These are phyloP conservation scores for Notothenia rossii DNA, from an alignment of 2,113 vertebrate species.

Conservation along the genomic window DNA sequence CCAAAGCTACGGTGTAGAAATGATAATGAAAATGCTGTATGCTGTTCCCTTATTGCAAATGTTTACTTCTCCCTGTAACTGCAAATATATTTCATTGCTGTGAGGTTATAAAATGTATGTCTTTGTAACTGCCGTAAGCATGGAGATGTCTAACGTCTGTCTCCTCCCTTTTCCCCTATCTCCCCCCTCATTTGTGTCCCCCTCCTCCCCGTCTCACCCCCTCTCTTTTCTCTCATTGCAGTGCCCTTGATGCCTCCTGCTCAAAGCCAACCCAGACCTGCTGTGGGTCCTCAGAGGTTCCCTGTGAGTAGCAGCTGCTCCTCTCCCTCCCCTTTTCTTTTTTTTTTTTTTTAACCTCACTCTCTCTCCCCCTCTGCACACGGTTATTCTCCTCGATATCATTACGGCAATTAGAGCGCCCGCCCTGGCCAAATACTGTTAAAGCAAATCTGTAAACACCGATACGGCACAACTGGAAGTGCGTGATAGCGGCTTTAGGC, in stretches of 20 bases:
- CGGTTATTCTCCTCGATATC: conserved; percentile 66
- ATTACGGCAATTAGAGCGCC: conserved; percentile 85
- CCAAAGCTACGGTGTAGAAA: no score
- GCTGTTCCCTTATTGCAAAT: no score
- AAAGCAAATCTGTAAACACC: conserved; percentile 88
- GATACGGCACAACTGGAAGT: conserved; percentile 88
- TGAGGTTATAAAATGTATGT: conserved; percentile 32
- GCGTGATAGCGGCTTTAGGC: conserved; percentile 90
- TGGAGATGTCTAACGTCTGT: conserved; percentile 49
- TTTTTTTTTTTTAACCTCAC: conserved; percentile 60
- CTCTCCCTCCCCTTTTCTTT: conserved; percentile 64
- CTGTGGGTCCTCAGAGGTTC: conserved; percentile 96
- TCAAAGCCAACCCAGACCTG: conserved; percentile 95
- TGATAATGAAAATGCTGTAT: no score
- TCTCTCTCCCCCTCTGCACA: conserved; percentile 45
- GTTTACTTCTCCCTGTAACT: no score
- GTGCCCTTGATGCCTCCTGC: conserved; percentile 96
- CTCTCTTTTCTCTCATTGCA: conserved; percentile 82
- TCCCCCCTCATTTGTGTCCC: conserved; percentile 62
- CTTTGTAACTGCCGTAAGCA: conserved; percentile 55
- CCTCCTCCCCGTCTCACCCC: conserved; percentile 14
- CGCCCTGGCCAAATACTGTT: conserved; percentile 83
- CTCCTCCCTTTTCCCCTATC: conserved; percentile 62
- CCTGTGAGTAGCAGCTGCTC: conserved; percentile 94
- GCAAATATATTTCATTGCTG: no score